These are phyloP conservation scores for Cyrtodaria siliqua DNA, from an alignment of 2,888 invertebrate species.

Conservation along the genomic window DNA sequence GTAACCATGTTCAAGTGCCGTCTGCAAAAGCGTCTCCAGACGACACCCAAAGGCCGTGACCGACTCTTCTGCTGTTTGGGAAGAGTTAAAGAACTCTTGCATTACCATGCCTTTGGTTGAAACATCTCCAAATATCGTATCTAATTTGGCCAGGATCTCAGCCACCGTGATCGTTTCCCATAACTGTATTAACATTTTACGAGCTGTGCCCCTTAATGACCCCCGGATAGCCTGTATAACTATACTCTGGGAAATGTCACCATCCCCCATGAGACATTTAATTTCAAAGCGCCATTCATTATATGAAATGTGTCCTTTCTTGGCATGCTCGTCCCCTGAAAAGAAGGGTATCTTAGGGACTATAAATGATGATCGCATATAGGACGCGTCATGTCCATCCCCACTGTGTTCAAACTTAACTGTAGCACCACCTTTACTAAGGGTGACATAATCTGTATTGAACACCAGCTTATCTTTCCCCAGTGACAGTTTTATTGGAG, in stretches of 20 bases:
- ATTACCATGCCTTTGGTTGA: slow-evolving; percentile 1
- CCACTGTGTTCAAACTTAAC: no score
- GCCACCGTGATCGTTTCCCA: not conserved
- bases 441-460: no score
- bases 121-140: not conserved
- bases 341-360: not conserved
- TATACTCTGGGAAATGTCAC: not conserved
- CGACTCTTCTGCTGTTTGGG: no score
- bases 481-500: no score
- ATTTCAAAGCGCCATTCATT: no score
- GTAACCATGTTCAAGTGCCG: not conserved
- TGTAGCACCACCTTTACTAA: no score
- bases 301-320: not conserved
- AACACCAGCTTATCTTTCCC: no score
- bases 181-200: not conserved
- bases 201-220: not conserved
- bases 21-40: not conserved
- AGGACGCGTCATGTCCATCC: no score
- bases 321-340: not conserved
- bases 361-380: no score
- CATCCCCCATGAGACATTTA: not conserved
- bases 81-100: slow-evolving; percentile 1
- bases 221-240: not conserved
- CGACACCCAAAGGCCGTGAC: no score
- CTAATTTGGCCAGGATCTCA: not conserved